Conservation (phyloP, 2,888 invertebrate species). For the Camponotus fellah region DNA sequence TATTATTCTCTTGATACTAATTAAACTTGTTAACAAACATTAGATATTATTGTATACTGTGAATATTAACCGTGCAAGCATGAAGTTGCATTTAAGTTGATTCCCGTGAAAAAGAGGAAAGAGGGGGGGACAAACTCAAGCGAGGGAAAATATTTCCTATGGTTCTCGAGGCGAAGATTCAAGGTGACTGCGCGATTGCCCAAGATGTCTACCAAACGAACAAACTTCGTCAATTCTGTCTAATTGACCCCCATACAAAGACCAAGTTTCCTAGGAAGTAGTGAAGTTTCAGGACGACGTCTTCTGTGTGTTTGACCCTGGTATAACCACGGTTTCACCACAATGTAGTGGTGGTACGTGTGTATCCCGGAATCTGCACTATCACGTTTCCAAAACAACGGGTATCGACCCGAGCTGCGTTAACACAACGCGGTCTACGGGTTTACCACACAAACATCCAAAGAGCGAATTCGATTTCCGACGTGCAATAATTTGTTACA, state of each 20-base stretch:
- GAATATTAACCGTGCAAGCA: conserved; percentile 50
- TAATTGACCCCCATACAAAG: conserved; percentile 80
- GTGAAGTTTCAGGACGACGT: conserved; percentile 75
- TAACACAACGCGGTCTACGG: conserved; percentile 6
- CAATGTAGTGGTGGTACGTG: conserved; percentile 36
- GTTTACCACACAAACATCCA: conserved; percentile 26
- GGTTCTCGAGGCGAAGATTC: conserved; percentile 66
- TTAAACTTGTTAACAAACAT: conserved; percentile 68
- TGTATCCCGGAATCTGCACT: conserved; percentile 15
- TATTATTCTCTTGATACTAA: conserved; percentile 53
- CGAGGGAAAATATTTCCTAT: conserved; percentile 59
- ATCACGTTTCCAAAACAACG: conserved; percentile 42
- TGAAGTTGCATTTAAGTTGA: conserved; percentile 57
- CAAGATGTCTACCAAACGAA: conserved; percentile 63
- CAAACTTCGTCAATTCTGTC: conserved; percentile 75
- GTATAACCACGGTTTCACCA: conserved; percentile 64
- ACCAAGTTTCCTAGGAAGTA: conserved; percentile 68
- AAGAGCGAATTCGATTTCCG: conserved; percentile 25
- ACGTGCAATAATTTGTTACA: neutral
- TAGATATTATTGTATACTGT: conserved; percentile 55
- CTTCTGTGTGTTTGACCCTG: conserved; percentile 72
- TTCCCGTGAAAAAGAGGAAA: conserved; percentile 32
- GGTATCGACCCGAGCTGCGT: conserved; percentile 25
- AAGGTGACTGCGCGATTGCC: conserved; percentile 59
- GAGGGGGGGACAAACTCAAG: neutral